A percentile compares a stretch with the other conserved stretches of the same genome.
phyloP scores from a whole-genome alignment of 1,140 invertebrate species.

The Drosophila novamexicana region DNA sequence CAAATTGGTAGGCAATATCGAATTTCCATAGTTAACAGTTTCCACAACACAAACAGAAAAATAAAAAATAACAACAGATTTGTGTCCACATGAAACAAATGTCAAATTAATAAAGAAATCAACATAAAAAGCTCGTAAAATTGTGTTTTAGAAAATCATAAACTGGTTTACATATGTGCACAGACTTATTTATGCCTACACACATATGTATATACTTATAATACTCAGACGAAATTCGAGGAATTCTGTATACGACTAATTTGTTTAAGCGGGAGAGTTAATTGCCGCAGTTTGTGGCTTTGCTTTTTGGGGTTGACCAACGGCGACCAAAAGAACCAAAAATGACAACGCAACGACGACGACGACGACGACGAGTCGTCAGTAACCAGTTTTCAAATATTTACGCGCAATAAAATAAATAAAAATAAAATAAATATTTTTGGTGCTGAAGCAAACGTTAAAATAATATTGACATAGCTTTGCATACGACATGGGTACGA shows the following conservation, averaged over 20 bases:
- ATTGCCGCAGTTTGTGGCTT: constrained; percentile 27
- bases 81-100: constrained; percentile 35
- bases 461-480: constrained; percentile 43
- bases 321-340: constrained; percentile 15
- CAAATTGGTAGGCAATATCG: constrained; percentile 15
- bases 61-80: constrained; percentile 31
- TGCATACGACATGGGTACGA: constrained; percentile 18
- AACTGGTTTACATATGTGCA: constrained; percentile 51
- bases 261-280: constrained; percentile 52
- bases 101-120: constrained; percentile 48
- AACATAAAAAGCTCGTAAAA: constrained; percentile 61
- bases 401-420: constrained; percentile 27
- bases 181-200: constrained; percentile 2
- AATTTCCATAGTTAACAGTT: constrained; percentile 46
- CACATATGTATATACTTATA: not conserved
- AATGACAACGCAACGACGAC: constrained; percentile 18
- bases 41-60: constrained; percentile 10
- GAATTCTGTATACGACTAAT: constrained; percentile 59
- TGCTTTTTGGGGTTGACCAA: constrained; percentile 6
- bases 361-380: constrained; percentile 7
- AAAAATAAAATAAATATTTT: constrained; percentile 18
- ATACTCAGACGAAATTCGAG: constrained; percentile 55
- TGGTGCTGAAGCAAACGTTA: constrained; percentile 43
- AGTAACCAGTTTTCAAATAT: constrained; percentile 45
- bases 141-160: constrained; percentile 53